phyloP scores from a whole-genome alignment of 2,888 invertebrate genomes.

The Tigriopus californicus region DNA sequence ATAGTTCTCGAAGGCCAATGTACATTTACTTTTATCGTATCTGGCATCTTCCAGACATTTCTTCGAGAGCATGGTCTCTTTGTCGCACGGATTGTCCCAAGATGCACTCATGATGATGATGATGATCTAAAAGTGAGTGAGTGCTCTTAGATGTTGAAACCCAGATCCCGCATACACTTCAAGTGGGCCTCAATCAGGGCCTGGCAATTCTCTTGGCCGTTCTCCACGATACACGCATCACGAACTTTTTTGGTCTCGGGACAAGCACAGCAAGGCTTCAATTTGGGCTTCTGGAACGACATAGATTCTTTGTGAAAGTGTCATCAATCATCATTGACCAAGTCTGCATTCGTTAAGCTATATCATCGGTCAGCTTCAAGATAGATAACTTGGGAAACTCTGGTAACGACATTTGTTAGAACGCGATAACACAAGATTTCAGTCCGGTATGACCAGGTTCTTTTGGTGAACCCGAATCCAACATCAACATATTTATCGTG shows the following conservation, averaged over 20 bases:
- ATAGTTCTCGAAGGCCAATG: slow-evolving; percentile 1
- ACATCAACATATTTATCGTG: no score
- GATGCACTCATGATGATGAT: not conserved
- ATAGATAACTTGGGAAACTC: no score
- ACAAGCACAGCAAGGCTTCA: slow-evolving; percentile 91
- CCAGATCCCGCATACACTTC: slow-evolving; percentile 83
- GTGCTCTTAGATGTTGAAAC: slow-evolving; percentile 73
- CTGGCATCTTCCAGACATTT: not conserved
- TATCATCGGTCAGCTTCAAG: no score
- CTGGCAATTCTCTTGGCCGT: slow-evolving; percentile 72
- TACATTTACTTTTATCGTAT: not conserved
- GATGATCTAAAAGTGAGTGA: not conserved
- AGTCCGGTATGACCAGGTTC: no score
- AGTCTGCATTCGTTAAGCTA: no score
- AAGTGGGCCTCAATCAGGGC: slow-evolving; percentile 86
- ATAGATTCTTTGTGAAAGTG: no score
- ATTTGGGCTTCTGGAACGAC: slow-evolving; percentile 33
- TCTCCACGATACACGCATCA: slow-evolving; percentile 46
- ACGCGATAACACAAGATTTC: no score
- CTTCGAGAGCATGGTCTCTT: not conserved
- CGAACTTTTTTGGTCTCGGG: slow-evolving; percentile 79
- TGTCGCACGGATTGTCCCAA: not conserved
- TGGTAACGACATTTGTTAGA: no score
- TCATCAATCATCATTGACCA: no score
- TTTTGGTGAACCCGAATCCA: no score